phyloP scores from a whole-genome alignment of 2,888 invertebrate species.

The Hyles lineata region DNA sequence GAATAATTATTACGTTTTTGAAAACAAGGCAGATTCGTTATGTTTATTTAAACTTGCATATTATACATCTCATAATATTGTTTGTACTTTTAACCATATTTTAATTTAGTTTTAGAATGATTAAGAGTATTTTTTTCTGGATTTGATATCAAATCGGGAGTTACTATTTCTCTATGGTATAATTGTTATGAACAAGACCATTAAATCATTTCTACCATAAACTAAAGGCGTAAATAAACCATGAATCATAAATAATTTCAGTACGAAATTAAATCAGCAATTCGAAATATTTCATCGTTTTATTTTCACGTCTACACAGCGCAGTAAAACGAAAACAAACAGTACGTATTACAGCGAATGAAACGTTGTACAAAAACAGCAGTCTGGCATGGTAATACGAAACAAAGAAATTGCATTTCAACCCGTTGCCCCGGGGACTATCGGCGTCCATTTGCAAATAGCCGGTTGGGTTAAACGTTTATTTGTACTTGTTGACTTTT shows the following conservation, averaged over 20 bases:
- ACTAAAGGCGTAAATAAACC: no score
- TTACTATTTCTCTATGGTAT: no score
- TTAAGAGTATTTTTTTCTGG: no score
- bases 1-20: no score
- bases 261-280: neutral
- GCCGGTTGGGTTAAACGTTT: constrained; percentile 5
- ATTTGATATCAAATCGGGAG: no score
- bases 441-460: constrained; percentile 29
- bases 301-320: neutral
- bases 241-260: neutral
- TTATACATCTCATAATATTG: no score
- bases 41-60: no score
- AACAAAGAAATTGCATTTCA: constrained; percentile 29
- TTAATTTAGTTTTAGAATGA: no score
- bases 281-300: neutral
- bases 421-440: constrained; percentile 1
- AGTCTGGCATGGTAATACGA: constrained; percentile 7
- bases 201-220: no score
- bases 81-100: no score
- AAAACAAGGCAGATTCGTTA: no score
- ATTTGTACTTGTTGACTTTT: constrained; percentile 15
- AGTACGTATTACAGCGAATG: neutral
- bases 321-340: neutral
- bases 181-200: no score
- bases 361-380: neutral